Evolutionary conservation across 2,113 vertebrate genomes (phyloP).

Genomic region (Cephalopholis sonnerati): DNA sequence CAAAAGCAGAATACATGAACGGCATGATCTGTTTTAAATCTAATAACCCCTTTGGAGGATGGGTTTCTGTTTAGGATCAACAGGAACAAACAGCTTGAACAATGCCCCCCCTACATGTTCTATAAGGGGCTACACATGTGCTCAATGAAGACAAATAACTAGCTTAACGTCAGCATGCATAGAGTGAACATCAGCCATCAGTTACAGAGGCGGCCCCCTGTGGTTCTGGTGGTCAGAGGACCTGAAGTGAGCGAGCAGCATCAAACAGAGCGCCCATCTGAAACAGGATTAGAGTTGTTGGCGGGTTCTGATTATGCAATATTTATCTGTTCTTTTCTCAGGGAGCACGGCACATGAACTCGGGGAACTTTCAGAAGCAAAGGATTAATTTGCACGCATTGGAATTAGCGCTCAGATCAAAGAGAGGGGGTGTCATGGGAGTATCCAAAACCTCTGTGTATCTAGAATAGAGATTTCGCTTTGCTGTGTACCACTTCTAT

Average conservation of each 20-base stretch:
- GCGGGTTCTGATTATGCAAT: conserved; percentile 67
- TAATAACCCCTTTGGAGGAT: not conserved
- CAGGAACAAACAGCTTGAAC: not conserved
- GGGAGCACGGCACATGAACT: conserved; percentile 72
- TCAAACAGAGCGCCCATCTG: conserved; percentile 69
- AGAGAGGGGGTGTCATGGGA: conserved; percentile 72
- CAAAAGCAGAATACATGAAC: not conserved
- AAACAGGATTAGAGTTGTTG: conserved; percentile 74
- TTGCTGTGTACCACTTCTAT: conserved; percentile 63
- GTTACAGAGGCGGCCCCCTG: conserved; percentile 34
- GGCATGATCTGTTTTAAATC: conserved; percentile 16
- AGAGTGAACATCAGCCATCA: conserved; percentile 26
- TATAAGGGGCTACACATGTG: conserved; percentile 10
- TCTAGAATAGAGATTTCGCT: conserved; percentile 70
- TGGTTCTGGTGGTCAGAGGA: conserved; percentile 51
- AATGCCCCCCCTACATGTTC: conserved; percentile 4
- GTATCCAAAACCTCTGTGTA: conserved; percentile 66
- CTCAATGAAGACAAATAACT: conserved; percentile 50
- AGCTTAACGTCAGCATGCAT: conserved; percentile 24
- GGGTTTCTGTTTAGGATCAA: not conserved
- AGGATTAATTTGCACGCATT: conserved; percentile 80
- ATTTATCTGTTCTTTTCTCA: conserved; percentile 73
- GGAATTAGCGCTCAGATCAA: conserved; percentile 82
- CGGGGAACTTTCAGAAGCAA: conserved; percentile 74
- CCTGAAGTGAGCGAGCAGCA: conserved; percentile 61